Percentiles rank a stretch among this genome's conserved stretches.
These are phyloP conservation scores for Spilosoma lubricipeda DNA, from an alignment of 2,888 invertebrate genomes.

Conservation along the genomic window DNA sequence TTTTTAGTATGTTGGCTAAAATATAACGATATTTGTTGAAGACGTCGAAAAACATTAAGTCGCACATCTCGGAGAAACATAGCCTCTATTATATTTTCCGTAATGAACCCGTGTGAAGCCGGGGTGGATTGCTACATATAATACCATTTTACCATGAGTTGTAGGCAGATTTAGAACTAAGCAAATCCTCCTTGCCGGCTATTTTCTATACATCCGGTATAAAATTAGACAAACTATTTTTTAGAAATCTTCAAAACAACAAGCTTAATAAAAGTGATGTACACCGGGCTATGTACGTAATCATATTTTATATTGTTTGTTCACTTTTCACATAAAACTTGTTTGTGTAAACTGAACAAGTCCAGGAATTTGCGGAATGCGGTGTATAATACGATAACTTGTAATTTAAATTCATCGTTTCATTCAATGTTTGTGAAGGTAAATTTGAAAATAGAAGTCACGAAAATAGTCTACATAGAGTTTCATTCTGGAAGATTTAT, in stretches of 20 bases:
- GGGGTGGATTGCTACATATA: neutral
- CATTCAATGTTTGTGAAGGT: conserved; percentile 7
- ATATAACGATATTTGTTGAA: too few relatives aligned
- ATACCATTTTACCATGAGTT: neutral
- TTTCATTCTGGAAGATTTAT: neutral
- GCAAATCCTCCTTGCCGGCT: neutral
- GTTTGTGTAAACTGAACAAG: conserved; percentile 30
- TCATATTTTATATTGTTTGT: conserved; percentile 36
- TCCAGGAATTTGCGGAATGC: conserved; percentile 15
- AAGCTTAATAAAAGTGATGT: neutral
- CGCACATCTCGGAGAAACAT: too few relatives aligned
- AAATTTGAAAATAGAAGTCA: conserved; percentile 3
- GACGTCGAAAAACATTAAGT: too few relatives aligned
- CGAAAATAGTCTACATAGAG: neutral
- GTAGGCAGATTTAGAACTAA: neutral
- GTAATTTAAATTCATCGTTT: conserved; percentile 1
- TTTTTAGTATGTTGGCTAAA: too few relatives aligned
- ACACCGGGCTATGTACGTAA: conserved; percentile 19
- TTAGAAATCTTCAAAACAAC: conserved; percentile 4
- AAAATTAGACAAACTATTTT: conserved; percentile 3
- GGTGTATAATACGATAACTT: conserved; percentile 6
- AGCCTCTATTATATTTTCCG: too few relatives aligned
- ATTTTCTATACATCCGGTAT: conserved; percentile 3
- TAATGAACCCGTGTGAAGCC: too few relatives aligned
- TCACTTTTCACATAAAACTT: conserved; percentile 34